These are phyloP conservation scores for Caenorhabditis latens DNA, from an alignment of 1,140 invertebrate genomes.

Conservation along the genomic window DNA sequence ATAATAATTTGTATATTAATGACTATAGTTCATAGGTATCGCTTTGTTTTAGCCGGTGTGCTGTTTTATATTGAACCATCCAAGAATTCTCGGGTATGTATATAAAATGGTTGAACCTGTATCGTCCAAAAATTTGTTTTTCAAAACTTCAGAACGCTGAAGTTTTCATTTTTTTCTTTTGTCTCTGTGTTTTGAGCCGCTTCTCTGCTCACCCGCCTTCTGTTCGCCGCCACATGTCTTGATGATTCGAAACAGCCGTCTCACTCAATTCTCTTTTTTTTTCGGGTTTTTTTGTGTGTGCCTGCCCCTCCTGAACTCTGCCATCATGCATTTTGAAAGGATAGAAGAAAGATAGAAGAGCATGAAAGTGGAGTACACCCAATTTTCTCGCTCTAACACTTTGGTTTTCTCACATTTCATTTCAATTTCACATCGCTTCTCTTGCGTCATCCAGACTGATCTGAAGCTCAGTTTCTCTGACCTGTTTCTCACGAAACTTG, in stretches of 20 bases:
- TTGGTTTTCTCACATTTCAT: constrained; percentile 41
- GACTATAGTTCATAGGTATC: constrained; percentile 18
- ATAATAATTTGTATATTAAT: constrained; percentile 45
- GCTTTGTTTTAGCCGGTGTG: constrained; percentile 17
- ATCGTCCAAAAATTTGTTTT: too few relatives aligned
- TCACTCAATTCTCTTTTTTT: neutral
- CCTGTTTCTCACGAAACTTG: neutral
- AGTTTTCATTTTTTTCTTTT: neutral
- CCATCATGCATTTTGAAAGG: constrained; percentile 44
- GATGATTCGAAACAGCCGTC: constrained; percentile 46
- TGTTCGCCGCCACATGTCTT: constrained; percentile 19
- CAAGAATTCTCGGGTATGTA: neutral
- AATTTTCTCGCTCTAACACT: constrained; percentile 9
- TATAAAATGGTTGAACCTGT: neutral
- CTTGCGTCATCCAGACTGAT: constrained; percentile 5
- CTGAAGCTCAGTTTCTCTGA: neutral
- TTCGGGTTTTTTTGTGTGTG: neutral
- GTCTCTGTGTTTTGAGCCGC: constrained; percentile 7
- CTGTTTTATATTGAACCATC: constrained; percentile 41
- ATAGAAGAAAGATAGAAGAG: neutral
- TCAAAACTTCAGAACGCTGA: neutral
- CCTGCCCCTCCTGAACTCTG: constrained; percentile 4
- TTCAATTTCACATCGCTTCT: neutral
- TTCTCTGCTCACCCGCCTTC: constrained; percentile 32
- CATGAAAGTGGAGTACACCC: constrained; percentile 12